Evolutionary conservation across 2,113 vertebrate species (phyloP).

Genomic region (Colaptes auratus): DNA sequence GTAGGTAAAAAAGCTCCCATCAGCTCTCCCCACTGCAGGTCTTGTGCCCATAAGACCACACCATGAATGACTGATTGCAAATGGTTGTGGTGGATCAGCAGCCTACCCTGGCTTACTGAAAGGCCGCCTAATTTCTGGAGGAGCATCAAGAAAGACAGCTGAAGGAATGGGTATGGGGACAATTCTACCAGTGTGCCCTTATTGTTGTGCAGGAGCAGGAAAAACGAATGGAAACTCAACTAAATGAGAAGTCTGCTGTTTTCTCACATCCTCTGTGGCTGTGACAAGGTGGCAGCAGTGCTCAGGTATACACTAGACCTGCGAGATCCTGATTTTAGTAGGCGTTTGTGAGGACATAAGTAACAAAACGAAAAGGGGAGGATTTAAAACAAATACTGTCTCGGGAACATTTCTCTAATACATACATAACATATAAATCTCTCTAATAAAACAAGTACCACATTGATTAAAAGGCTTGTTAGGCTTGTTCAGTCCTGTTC

Average conservation of each 20-base stretch:
- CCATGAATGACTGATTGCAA: neutral
- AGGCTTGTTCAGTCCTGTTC: neutral
- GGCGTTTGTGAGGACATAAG: neutral
- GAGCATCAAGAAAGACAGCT: neutral
- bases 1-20: neutral
- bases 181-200: neutral
- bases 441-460: neutral
- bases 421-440: neutral
- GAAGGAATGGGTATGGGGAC: neutral
- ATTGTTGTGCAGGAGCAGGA: neutral
- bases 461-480: neutral
- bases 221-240: neutral
- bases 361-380: neutral
- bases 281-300: neutral
- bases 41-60: neutral
- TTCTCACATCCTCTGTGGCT: neutral
- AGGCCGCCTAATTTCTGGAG: neutral
- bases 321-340: neutral
- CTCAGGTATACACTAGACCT: neutral
- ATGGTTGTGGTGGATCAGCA: neutral
- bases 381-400: neutral
- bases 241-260: neutral
- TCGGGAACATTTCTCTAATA: neutral
- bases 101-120: neutral
- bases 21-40: neutral